These are phyloP conservation scores for Caenorhabditis becei DNA, from an alignment of 2,888 invertebrate genomes.

Conservation along the genomic window DNA sequence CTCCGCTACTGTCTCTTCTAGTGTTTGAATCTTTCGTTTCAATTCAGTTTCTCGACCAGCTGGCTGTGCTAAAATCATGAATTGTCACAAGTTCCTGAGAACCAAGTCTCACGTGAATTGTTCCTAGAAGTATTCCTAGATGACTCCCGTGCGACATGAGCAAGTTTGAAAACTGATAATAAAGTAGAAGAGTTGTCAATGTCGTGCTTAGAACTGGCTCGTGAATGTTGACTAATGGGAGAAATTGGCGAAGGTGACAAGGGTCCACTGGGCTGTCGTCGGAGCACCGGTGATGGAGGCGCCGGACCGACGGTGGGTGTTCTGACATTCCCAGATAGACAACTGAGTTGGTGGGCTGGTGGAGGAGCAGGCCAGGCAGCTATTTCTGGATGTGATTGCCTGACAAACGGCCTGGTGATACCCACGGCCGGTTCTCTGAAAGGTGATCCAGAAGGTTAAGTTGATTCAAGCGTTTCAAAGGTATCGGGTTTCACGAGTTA, in stretches of 20 bases:
- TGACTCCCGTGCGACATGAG: constrained; percentile 66
- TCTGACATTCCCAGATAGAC: constrained; percentile 65
- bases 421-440: constrained; percentile 60
- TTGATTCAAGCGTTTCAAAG: constrained; percentile 14
- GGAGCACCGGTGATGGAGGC: constrained; percentile 58
- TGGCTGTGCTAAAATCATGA: constrained; percentile 55
- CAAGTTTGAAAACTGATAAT: constrained; percentile 55
- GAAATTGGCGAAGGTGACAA: constrained; percentile 66
- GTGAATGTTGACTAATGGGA: constrained; percentile 58
- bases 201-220: constrained; percentile 63
- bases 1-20: constrained; percentile 82
- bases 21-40: constrained; percentile 79
- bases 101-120: constrained; percentile 38
- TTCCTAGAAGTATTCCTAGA: constrained; percentile 51
- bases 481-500: constrained; percentile 18
- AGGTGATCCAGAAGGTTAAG: constrained; percentile 14
- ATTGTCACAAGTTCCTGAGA: neutral
- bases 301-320: constrained; percentile 61
- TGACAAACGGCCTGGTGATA: constrained; percentile 62
- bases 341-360: constrained; percentile 52
- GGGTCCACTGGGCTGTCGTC: constrained; percentile 47
- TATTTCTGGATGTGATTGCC: constrained; percentile 78
- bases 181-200: constrained; percentile 63
- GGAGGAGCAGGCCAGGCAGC: constrained; percentile 80
- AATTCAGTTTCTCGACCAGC: constrained; percentile 77